Evolutionary conservation across 2,797 vertebrate species (phyloP).

Genomic region (Phataginus tricuspis): DNA sequence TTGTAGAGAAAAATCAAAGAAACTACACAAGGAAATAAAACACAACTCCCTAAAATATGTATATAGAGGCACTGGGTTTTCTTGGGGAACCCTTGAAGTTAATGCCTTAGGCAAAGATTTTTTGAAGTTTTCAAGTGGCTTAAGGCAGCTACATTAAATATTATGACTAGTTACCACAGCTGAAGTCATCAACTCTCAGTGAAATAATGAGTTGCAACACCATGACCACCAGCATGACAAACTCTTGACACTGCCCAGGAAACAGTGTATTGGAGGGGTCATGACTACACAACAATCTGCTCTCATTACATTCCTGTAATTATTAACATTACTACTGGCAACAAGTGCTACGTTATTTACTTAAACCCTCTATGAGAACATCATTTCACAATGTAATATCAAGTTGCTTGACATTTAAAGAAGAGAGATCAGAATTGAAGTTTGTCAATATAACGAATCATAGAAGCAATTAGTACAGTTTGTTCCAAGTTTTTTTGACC

Average conservation of each 20-base stretch:
- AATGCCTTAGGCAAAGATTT: neutral
- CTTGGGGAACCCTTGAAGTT: conserved; percentile 23
- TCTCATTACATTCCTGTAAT: conserved; percentile 44
- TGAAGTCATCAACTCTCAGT: neutral
- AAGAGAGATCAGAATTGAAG: conserved; percentile 53
- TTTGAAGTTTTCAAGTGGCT: conserved; percentile 30
- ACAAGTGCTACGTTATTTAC: conserved; percentile 48
- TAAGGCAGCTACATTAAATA: conserved; percentile 50
- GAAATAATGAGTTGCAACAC: conserved; percentile 47
- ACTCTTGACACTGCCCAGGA: conserved; percentile 11
- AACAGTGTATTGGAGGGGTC: conserved; percentile 11
- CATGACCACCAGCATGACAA: conserved; percentile 42
- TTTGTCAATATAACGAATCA: conserved; percentile 29
- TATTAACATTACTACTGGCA: conserved; percentile 52
- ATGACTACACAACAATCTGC: neutral
- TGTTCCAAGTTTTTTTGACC: conserved; percentile 12
- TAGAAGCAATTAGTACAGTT: conserved; percentile 19
- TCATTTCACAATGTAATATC: conserved; percentile 24
- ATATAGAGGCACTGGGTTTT: neutral
- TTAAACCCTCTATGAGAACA: conserved; percentile 49
- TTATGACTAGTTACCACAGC: conserved; percentile 52
- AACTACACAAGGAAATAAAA: conserved; percentile 8
- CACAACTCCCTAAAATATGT: conserved; percentile 10
- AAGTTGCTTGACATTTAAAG: conserved; percentile 53
- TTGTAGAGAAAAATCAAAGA: conserved; percentile 26